These are phyloP conservation scores for Charadrius vociferus DNA, from an alignment of 2,113 vertebrate species.

Conservation along the genomic window DNA sequence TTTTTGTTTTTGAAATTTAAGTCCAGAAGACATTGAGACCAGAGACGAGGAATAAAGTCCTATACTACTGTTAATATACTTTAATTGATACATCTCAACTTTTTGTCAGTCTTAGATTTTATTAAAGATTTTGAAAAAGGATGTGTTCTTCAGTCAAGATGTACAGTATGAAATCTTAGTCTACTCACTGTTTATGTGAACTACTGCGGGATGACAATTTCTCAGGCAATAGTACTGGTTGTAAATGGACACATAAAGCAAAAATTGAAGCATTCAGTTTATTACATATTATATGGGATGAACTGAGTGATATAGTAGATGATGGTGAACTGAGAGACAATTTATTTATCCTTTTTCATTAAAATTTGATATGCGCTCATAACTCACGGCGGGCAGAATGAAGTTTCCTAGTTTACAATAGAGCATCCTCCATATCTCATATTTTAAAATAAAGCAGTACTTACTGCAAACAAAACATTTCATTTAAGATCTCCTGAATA, in stretches of 20 bases:
- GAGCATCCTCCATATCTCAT: not conserved
- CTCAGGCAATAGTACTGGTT: slow-evolving; percentile 25
- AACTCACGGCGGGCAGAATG: slow-evolving; percentile 28
- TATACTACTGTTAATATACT: not conserved
- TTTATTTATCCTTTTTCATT: slow-evolving; percentile 69
- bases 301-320: slow-evolving; percentile 57
- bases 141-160: not conserved
- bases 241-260: slow-evolving; percentile 62
- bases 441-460: slow-evolving; percentile 21
- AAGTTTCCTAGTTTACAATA: slow-evolving; percentile 37
- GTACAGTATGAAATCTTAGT: not conserved
- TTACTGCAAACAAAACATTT: slow-evolving; percentile 41
- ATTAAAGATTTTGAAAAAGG: not conserved
- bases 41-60: not conserved
- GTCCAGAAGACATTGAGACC: not conserved
- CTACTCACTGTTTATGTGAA: not conserved
- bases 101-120: not conserved
- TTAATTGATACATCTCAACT: not conserved
- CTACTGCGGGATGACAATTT: slow-evolving; percentile 19
- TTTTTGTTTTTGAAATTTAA: not conserved
- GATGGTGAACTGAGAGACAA: slow-evolving; percentile 56
- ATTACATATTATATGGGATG: slow-evolving; percentile 58
- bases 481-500: not conserved
- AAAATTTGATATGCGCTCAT: slow-evolving; percentile 62
- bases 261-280: slow-evolving; percentile 64